Conservation (phyloP, 2,797 vertebrate species). For the Allobates femoralis region DNA sequence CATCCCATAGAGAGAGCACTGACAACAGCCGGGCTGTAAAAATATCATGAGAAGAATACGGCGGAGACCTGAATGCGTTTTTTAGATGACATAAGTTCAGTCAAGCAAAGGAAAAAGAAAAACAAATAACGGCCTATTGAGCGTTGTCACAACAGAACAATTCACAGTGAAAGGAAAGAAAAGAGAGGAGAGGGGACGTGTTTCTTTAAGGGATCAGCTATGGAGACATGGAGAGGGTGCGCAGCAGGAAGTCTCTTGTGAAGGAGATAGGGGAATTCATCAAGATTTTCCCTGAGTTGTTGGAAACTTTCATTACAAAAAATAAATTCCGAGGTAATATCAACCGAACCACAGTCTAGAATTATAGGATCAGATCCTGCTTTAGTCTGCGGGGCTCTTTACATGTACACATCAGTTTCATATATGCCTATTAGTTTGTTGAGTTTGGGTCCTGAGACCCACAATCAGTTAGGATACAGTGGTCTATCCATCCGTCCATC, state of each 20-base stretch:
- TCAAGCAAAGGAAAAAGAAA: slow-evolving; percentile 31
- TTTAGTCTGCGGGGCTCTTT: too few relatives aligned
- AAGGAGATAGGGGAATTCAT: neutral
- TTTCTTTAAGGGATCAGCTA: slow-evolving; percentile 13
- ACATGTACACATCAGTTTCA: too few relatives aligned
- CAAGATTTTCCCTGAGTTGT: neutral
- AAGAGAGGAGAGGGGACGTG: neutral
- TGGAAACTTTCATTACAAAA: slow-evolving; percentile 7
- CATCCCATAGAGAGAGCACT: neutral
- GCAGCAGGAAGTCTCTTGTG: slow-evolving; percentile 26
- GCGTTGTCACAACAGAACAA: slow-evolving; percentile 33
- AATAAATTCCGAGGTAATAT: neutral
- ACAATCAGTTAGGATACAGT: too few relatives aligned
- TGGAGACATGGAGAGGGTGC: neutral
- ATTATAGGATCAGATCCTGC: too few relatives aligned
- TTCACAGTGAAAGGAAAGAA: slow-evolving; percentile 12
- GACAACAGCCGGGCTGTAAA: slow-evolving; percentile 23
- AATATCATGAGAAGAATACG: slow-evolving; percentile 32
- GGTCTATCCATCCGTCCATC: too few relatives aligned
- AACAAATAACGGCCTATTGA: slow-evolving; percentile 47
- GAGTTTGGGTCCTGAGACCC: too few relatives aligned
- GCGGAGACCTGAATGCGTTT: neutral
- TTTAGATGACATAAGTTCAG: slow-evolving; percentile 53
- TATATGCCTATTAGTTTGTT: too few relatives aligned
- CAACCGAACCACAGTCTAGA: too few relatives aligned